Base-by-base conservation (phyloP, 2,113 vertebrate species). In the Nycticebus coucang region DNA sequence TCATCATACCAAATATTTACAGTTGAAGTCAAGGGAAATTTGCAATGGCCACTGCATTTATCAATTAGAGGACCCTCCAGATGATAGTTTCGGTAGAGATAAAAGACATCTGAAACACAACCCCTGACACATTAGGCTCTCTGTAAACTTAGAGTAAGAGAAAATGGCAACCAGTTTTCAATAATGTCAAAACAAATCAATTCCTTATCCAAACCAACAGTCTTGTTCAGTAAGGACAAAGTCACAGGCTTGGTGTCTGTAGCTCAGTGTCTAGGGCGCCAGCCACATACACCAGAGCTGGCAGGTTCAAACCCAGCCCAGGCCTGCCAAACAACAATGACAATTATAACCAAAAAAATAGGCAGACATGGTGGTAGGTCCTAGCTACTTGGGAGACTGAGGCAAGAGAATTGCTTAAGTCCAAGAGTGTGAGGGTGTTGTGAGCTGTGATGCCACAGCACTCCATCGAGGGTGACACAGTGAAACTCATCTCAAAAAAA, bases 201-300 rank as follows among this genome's bases (percentile, higher is more conserved):
- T 95, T 93, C 57, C 33, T 90, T 90, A 82, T 86, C 94, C 59
- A 95, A 97, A 89, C 41, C 75, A 87, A 93, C 22, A 75, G 80
- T 57, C 86, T 89, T 77, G 68, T 53, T 91, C 72, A 96, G 62
- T 79, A 91, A 64, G 50, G n/a, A 84, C 60, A 89, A 87, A 89
- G 35, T 89, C 84, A 95, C 24, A 13, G 11, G 26, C 45, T 50
- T 10, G 10, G 45, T 10, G 45, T 10, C 45, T 50, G 45, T 50
- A 50, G 45, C 45, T 50, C 45, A 9, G 45, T 8, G 9, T 41
- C 41, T 41, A 41, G 41, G 41, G 41, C 5, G 41, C 45, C 45
- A 50, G 45, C 45, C 45, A 50, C 45, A 50, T 50, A 50, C 45
- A 50, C 45, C 45, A 10, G 7, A 50, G 45, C 45, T 50, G 45